Evolutionary conservation across 2,888 invertebrate species (phyloP).

Genomic region (Drosophila rubida): DNA sequence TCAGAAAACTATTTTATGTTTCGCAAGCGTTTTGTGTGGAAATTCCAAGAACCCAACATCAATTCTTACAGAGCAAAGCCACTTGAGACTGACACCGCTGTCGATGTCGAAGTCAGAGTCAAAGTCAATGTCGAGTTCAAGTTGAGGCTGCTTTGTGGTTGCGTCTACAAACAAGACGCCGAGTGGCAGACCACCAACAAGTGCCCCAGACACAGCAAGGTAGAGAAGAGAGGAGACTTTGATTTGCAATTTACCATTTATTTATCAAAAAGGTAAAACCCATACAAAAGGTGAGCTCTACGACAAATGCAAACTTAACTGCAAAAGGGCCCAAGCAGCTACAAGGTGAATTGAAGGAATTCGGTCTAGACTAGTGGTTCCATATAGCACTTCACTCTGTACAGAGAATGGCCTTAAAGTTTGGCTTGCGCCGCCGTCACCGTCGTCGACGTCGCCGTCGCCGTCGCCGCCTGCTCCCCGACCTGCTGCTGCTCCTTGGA

Average conservation of each 20-base stretch:
- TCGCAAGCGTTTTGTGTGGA: too few species aligned
- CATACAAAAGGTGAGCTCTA: constrained; percentile 66
- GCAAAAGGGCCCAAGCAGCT: constrained; percentile 30
- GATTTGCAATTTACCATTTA: constrained; percentile 65
- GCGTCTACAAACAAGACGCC: constrained; percentile 7
- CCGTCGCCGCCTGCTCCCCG: background rate
- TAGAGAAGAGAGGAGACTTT: background rate
- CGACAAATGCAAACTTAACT: constrained; percentile 33
- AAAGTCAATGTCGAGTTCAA: constrained; percentile 11
- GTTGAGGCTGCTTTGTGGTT: constrained; percentile 36
- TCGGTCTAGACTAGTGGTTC: constrained; percentile 55
- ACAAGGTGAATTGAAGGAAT: constrained; percentile 39
- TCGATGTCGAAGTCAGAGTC: constrained; percentile 3
- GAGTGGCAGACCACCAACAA: constrained; percentile 27
- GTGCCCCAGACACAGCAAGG: constrained; percentile 4
- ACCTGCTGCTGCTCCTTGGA: constrained; percentile 24
- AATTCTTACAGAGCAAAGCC: too few species aligned
- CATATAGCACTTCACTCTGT: background rate
- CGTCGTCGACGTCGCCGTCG: constrained; percentile 2
- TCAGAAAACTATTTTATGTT: too few species aligned
- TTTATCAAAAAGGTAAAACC: constrained; percentile 65
- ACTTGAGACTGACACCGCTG: constrained; percentile 24
- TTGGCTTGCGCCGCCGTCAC: constrained; percentile 61
- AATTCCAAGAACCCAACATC: too few species aligned
- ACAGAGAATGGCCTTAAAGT: constrained; percentile 58